phyloP scores from a whole-genome alignment of 2,797 vertebrate genomes.

The Iguana delicatissima region DNA sequence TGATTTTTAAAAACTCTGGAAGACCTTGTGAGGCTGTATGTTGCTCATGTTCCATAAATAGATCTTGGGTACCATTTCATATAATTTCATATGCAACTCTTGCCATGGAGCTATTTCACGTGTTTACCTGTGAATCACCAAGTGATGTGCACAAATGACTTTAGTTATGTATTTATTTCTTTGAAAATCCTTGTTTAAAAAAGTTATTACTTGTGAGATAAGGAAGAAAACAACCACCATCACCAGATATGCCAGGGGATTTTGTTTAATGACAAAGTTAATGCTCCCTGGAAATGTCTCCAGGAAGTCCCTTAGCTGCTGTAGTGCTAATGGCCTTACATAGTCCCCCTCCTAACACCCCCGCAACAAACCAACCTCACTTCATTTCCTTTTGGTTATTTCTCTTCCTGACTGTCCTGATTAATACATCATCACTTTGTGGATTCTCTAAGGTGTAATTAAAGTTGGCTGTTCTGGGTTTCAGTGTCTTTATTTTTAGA shows the following conservation, averaged over 20 bases:
- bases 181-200: neutral
- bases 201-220: neutral
- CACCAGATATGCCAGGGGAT: neutral
- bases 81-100: too few species aligned
- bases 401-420: slow-evolving; percentile 35
- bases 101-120: neutral
- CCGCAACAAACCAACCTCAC: slow-evolving; percentile 14
- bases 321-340: neutral
- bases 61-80: too few species aligned
- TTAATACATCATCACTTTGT: slow-evolving; percentile 30
- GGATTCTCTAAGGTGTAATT: slow-evolving; percentile 47
- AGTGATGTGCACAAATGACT: neutral
- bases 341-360: slow-evolving; percentile 37
- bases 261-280: neutral
- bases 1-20: too few species aligned
- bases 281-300: slow-evolving; percentile 17
- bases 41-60: too few species aligned
- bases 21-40: too few species aligned
- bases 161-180: slow-evolving; percentile 16
- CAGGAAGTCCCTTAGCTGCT: neutral
- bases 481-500: slow-evolving; percentile 66
- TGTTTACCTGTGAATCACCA: neutral
- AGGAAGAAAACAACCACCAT: neutral
- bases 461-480: slow-evolving; percentile 41
- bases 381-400: slow-evolving; percentile 13